Evolutionary conservation across 1,140 invertebrate genomes (phyloP), one percentile per base, ranked within the genome.

Genomic region (Cotesia glomerata): DNA sequence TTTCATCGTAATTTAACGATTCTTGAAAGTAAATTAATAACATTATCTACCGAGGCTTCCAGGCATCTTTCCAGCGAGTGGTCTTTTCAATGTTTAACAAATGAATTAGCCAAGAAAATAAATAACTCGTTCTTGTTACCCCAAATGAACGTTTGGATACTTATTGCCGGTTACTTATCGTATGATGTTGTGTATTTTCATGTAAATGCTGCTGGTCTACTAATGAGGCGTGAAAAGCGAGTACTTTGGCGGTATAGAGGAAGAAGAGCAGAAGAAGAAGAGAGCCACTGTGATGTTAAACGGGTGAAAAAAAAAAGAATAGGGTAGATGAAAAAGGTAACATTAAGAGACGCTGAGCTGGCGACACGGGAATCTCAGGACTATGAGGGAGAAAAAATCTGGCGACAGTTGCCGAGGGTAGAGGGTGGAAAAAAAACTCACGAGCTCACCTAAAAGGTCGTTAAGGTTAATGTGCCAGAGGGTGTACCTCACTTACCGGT

Each of bases 1-100:
- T 85, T 85, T 84, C 80, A 82, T 84, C 82, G 82, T 85, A 84
- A 85, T 85, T 85, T 84, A 82, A 83, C 80, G 81, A 84, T 85
- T 85, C 80, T 79, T 83, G 78, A 68, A 83, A 83, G 81, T 82
- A 85, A 84, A 85, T 84, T 84, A 85, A 83, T 83, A 81, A 81
- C 79, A 84, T 83, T 84, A 85, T 85, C 81, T 83, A 77, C 73
- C 71, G 72, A 75, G 71, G 67, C 72, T 75, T 73, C 64, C 76
- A 68, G 64, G 62, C 68, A 72, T 54, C 52, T 64, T 69, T 71
- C 64, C 65, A 45, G 39, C 39, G 2, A 56, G 34, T 67, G 26
- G 32, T 52, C 66, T 64, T 71, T 63, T 69, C 35, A 39, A n/a
- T 14, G 2, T 7, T 14, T 39, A 51, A 18, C 11, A 62, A 35